Evolutionary conservation across 1,140 invertebrate genomes (phyloP), one percentile per base, ranked within the genome.

Genomic region (Leptestheria dahalacensis): DNA sequence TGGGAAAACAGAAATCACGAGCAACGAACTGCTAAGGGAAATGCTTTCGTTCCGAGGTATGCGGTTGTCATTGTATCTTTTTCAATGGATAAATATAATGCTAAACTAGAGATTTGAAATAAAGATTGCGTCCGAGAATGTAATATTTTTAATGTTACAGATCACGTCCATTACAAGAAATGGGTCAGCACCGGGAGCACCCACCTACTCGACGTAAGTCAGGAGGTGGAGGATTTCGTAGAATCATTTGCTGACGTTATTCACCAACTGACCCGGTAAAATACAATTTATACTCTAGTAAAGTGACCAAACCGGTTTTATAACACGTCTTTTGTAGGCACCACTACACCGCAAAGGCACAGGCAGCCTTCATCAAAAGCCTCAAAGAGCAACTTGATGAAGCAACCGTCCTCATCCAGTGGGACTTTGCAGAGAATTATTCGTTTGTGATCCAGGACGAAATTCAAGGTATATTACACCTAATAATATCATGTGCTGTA

Each of bases 401-500:
- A 3, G 41, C 52, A 1, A 54, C 9, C 28, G 41, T 62, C n/a
- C 29, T 65, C 6, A 26, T 57, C 2, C 51, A 51, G 10, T 41
- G 33, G 6, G 62, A 67, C 54, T 66, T 65, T 63, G 64, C 61
- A 26, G 64, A 67, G 63, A 64, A 66, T 53, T 66, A 60, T 25
- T 57, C 55, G 10, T 61, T 61, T 46, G 25, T 65, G 10, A 21
- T 66, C 26, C 60, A 65, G 48, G 57, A 65, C 63, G 62, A 47
- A 33, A 49, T 62, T 51, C 61, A 60, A 48, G 48, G 59, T n/a
- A 61, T n/a, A n/a, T n/a, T n/a, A n/a, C n/a, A n/a, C n/a, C n/a
- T n/a, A n/a, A n/a, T n/a, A n/a, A n/a, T n/a, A n/a, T n/a, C n/a
- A n/a, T n/a, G n/a, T n/a, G n/a, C n/a, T n/a, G n/a, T n/a, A n/a